These are phyloP conservation scores for Malurus alboscapulatus DNA, from an alignment of 2,113 vertebrate species.

Conservation along the genomic window DNA sequence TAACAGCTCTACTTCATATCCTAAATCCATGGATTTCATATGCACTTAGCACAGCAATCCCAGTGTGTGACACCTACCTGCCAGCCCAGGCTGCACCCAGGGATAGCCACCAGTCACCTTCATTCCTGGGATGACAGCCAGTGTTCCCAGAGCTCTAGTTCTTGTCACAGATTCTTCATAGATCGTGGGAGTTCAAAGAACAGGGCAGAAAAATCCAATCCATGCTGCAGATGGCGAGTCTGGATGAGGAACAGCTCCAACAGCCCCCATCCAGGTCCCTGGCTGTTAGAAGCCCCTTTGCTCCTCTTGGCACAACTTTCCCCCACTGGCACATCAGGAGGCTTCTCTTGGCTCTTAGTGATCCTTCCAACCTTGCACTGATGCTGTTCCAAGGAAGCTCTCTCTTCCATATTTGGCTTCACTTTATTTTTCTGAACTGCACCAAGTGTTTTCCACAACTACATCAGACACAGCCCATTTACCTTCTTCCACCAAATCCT, in stretches of 20 bases:
- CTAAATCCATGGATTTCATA: accelerated
- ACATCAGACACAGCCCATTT: not conserved
- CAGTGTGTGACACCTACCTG: not conserved
- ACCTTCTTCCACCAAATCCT: not conserved
- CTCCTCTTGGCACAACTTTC: not conserved
- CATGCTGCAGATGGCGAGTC: not conserved
- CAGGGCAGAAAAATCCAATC: not conserved
- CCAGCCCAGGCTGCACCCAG: accelerated
- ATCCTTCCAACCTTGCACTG: not conserved
- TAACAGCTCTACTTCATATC: not conserved
- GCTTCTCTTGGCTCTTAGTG: not conserved
- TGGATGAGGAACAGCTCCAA: not conserved
- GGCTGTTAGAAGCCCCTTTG: not conserved
- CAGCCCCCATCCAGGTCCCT: not conserved
- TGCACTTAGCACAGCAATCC: not conserved
- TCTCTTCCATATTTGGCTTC: not conserved
- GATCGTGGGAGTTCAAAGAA: accelerated
- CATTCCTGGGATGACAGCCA: not conserved
- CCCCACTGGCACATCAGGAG: not conserved
- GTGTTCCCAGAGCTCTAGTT: not conserved
- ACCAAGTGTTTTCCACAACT: not conserved
- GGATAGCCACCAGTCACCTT: not conserved
- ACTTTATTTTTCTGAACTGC: not conserved
- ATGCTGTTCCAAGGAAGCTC: not conserved
- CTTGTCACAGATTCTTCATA: not conserved